Evolutionary conservation across 2,113 vertebrate species (phyloP).

Genomic region (Formicarius rufipectus): DNA sequence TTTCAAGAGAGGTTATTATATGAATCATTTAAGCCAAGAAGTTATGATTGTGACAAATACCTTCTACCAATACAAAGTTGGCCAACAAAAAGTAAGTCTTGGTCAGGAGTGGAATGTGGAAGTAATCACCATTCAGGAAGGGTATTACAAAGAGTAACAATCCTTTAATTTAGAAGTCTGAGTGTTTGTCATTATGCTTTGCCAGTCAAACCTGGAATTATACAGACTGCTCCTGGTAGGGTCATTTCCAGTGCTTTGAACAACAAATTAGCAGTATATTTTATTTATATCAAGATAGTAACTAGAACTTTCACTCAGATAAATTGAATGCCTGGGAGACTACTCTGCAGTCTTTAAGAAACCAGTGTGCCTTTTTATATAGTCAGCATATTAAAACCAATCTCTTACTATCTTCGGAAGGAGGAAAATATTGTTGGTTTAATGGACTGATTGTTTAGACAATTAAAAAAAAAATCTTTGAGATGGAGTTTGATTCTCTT

Average conservation of each 20-base stretch:
- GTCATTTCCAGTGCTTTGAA: not conserved
- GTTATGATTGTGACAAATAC: not conserved
- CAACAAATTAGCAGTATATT: conserved; percentile 45
- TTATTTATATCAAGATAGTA: conserved; percentile 48
- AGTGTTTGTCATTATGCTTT: not conserved
- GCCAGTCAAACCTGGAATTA: conserved; percentile 29
- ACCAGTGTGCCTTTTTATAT: not conserved
- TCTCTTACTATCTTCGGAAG: not conserved
- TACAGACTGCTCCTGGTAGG: not conserved
- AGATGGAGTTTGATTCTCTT: not conserved
- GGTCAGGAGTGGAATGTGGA: not conserved
- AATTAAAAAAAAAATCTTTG: not conserved
- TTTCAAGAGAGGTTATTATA: not conserved
- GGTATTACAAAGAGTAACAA: not conserved
- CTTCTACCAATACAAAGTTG: not conserved
- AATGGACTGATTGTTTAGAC: not conserved
- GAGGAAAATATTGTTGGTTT: not conserved
- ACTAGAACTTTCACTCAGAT: not conserved
- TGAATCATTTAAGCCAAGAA: not conserved
- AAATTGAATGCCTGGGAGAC: not conserved
- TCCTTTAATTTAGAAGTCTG: conserved; percentile 3
- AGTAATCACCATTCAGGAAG: not conserved
- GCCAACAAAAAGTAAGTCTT: not conserved
- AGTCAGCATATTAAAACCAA: not conserved
- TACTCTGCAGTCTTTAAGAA: not conserved